Evolutionary conservation across 2,888 invertebrate species (phyloP).

Genomic region (Chouioia cunea): DNA sequence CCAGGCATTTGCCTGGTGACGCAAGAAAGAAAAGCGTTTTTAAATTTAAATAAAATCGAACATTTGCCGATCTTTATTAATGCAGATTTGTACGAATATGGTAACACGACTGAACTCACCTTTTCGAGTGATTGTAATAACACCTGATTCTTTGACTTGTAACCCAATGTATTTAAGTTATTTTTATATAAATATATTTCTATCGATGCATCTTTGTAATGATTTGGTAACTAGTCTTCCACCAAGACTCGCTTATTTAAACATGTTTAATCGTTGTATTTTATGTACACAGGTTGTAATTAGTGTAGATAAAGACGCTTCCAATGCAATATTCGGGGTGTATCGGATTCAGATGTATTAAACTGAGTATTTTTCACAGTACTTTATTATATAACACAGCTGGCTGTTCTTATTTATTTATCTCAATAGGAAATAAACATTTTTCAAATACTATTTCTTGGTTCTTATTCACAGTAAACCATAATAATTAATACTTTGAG

Average conservation of each 20-base stretch:
- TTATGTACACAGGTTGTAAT: slow-evolving; percentile 33
- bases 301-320: slow-evolving; percentile 22
- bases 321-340: slow-evolving; percentile 19
- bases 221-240: not conserved
- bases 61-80: slow-evolving; percentile 14
- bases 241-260: slow-evolving; percentile 10
- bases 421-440: slow-evolving; percentile 42
- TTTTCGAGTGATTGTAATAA: slow-evolving; percentile 20
- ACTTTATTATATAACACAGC: slow-evolving; percentile 42
- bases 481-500: slow-evolving; percentile 33
- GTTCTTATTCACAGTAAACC: slow-evolving; percentile 2
- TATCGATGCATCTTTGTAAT: slow-evolving; percentile 29
- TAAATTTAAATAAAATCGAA: slow-evolving; percentile 61
- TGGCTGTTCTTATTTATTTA: slow-evolving; percentile 50
- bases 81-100: slow-evolving; percentile 7
- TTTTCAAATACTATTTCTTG: slow-evolving; percentile 31
- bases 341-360: slow-evolving; percentile 35
- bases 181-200: slow-evolving; percentile 37
- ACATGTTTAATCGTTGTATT: slow-evolving; percentile 27
- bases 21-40: slow-evolving; percentile 65
- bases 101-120: slow-evolving; percentile 18
- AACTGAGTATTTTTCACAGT: slow-evolving; percentile 43
- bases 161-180: slow-evolving; percentile 23
- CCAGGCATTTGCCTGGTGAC: slow-evolving; percentile 68
- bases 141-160: slow-evolving; percentile 12